phyloP scores from a whole-genome alignment of 2,113 vertebrate genomes.

The Collichthys lucidus region DNA sequence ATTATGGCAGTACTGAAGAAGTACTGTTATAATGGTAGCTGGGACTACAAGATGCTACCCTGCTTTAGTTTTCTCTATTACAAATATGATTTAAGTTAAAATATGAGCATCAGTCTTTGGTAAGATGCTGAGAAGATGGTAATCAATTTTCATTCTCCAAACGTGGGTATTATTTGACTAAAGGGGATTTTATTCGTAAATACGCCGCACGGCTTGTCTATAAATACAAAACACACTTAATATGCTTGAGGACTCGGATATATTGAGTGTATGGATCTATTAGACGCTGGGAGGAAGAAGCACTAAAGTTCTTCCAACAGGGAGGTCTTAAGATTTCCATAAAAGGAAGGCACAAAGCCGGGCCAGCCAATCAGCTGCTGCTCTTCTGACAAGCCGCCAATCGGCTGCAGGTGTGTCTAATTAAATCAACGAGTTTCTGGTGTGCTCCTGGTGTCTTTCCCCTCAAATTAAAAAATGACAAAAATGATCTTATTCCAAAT shows the following conservation, averaged over 20 bases:
- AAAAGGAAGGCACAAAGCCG: not conserved
- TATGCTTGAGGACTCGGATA: not conserved
- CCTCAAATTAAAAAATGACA: slow-evolving; percentile 2
- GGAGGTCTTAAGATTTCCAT: not conserved
- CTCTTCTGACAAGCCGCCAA: slow-evolving; percentile 14
- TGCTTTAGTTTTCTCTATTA: too few relatives aligned
- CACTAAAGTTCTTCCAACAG: not conserved
- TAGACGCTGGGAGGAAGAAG: not conserved
- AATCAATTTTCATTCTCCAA: not conserved
- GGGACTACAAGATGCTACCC: not conserved
- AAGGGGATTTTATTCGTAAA: not conserved
- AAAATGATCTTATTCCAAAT: not conserved
- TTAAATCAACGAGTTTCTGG: slow-evolving; percentile 36
- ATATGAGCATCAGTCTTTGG: not conserved
- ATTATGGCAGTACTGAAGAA: not conserved
- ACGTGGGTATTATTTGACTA: not conserved
- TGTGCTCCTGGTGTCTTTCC: not conserved
- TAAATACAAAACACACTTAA: not conserved
- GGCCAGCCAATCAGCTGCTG: slow-evolving; percentile 42
- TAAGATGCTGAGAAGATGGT: not conserved
- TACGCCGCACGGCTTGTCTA: not conserved
- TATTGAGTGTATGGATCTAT: too few relatives aligned
- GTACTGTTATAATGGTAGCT: not conserved
- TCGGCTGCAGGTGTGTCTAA: slow-evolving; percentile 38
- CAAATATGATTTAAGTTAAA: too few relatives aligned